Evolutionary conservation across 1,140 invertebrate genomes (phyloP).

Genomic region (Drosophila orena): DNA sequence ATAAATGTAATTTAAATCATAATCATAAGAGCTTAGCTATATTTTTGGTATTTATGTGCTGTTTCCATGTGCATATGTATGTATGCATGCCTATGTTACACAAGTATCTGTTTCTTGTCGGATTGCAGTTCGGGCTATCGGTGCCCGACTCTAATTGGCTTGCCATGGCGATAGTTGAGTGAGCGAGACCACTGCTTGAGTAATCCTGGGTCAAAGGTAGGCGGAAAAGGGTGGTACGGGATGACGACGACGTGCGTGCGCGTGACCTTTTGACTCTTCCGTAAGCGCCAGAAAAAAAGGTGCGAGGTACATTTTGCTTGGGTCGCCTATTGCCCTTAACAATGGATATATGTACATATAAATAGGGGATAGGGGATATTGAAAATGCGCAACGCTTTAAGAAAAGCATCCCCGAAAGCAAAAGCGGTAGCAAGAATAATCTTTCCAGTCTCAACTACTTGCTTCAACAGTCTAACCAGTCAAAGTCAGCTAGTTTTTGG

Average conservation of each 20-base stretch:
- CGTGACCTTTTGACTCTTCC: conserved; percentile 74
- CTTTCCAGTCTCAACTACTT: no score
- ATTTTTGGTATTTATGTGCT: not conserved
- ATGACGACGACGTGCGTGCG: conserved; percentile 1
- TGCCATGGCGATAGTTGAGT: conserved; percentile 11
- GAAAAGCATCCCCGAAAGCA: no score
- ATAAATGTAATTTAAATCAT: not conserved
- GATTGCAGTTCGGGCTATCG: not conserved
- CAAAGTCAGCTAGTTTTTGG: no score
- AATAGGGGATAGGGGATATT: no score
- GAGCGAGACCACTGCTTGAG: conserved; percentile 5
- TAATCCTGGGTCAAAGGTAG: not conserved
- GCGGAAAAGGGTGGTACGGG: not conserved
- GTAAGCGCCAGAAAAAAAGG: conserved; percentile 1
- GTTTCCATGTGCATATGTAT: not conserved
- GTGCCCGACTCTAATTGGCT: not conserved
- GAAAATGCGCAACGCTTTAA: no score
- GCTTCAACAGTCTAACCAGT: no score
- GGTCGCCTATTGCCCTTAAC: no score
- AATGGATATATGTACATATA: no score
- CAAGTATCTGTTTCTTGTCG: not conserved
- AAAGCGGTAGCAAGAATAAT: no score
- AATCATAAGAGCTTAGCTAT: not conserved
- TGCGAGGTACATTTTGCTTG: not conserved
- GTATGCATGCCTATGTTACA: no score